phyloP scores from a whole-genome alignment of 2,113 vertebrate genomes.

The Philantomba maxwellii region DNA sequence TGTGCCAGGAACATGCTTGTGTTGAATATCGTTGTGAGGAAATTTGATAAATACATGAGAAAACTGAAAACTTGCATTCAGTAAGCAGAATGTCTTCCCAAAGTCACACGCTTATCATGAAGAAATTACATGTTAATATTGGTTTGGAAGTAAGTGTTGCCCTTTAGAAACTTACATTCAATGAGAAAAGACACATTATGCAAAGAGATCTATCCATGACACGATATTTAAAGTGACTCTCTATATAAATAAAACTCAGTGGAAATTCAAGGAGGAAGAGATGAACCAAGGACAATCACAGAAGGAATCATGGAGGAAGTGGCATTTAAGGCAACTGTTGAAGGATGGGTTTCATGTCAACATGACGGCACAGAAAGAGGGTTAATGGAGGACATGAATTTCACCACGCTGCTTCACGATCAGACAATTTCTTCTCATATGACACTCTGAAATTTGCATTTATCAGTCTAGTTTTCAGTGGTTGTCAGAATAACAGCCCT shows the following conservation, averaged over 20 bases:
- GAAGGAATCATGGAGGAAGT: not conserved
- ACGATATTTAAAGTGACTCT: not conserved
- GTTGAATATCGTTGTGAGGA: not conserved
- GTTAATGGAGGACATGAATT: not conserved
- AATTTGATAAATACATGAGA: not conserved
- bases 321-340: not conserved
- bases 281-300: not conserved
- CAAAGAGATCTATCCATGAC: not conserved
- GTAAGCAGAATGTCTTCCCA: not conserved
- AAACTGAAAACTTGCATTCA: not conserved
- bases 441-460: not conserved
- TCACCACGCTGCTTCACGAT: not conserved
- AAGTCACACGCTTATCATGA: not conserved
- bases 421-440: not conserved
- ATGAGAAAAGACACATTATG: not conserved
- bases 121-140: not conserved
- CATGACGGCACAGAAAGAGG: not conserved
- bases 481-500: not conserved
- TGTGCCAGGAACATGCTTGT: not conserved
- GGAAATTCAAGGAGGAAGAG: not conserved
- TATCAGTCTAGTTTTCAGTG: no score
- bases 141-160: not conserved
- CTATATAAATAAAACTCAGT: not conserved
- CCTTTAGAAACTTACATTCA: not conserved
- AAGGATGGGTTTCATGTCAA: not conserved